Conservation (phyloP, 2,888 invertebrate species). For the Amblyteles armatorius region DNA sequence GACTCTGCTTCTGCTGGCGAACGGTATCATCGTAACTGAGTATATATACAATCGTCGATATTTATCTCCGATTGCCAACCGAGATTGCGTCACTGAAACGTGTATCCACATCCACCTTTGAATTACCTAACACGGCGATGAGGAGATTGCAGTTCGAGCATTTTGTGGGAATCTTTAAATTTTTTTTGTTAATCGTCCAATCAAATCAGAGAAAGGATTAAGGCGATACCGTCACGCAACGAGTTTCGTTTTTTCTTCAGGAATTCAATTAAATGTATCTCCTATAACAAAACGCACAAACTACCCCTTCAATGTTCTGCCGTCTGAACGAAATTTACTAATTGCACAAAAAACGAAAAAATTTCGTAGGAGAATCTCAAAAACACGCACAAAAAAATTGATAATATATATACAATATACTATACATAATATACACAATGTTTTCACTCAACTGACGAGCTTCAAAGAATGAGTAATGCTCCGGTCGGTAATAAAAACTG, state of each 20-base stretch:
- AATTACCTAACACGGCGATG: slow-evolving; percentile 2
- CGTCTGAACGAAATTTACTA: too few species aligned
- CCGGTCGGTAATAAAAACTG: too few species aligned
- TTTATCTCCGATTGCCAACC: slow-evolving; percentile 5
- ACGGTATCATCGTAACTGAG: slow-evolving; percentile 20
- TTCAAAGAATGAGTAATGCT: not conserved
- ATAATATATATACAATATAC: too few species aligned
- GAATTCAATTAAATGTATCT: too few species aligned
- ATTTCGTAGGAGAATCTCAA: too few species aligned
- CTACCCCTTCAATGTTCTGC: too few species aligned
- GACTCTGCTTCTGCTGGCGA: slow-evolving; percentile 8
- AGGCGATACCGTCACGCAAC: too few species aligned
- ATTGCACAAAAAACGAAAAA: too few species aligned
- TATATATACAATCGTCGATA: slow-evolving; percentile 4
- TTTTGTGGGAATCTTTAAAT: slow-evolving; percentile 1
- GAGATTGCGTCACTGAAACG: slow-evolving; percentile 2
- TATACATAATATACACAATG: not conserved
- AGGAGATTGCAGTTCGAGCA: not conserved
- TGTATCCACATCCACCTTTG: slow-evolving; percentile 3
- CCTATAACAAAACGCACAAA: too few species aligned
- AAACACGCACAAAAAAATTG: not conserved
- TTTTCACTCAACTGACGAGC: not conserved
- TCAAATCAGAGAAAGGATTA: not conserved
- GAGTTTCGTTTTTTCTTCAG: too few species aligned
- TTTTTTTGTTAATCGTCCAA: not conserved